Evolutionary conservation across 2,888 invertebrate genomes (phyloP), one percentile per base, ranked within the genome.

Genomic region (Morpho achilles): DNA sequence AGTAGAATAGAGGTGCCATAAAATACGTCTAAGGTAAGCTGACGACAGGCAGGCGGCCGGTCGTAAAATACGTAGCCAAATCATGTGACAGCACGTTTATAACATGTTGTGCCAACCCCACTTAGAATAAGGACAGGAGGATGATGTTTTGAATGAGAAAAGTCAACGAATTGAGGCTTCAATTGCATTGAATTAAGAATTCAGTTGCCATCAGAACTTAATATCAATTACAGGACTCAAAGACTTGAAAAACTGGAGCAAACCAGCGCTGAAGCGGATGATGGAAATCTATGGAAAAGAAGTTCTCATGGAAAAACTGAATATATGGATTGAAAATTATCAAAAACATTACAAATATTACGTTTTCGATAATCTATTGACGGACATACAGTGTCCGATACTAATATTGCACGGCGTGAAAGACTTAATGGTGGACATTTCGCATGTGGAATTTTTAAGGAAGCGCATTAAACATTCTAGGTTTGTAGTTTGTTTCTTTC

Each of bases 221-320:
- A 43, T 9, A 7, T 43, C 9, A 9, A 3, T 64, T 45, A 50
- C 65, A 93, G 93, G 78, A 65, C 92, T 94, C 45, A 80, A 92
- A 50, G 93, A 95, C 75, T 85, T 95, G 3, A 91, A 91, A 56
- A 91, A 91, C 50, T 96, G 96, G 96, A 95, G 95, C 6, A 91
- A 92, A 9, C 90, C 89, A 67, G 95, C 95, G 94, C 91, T 92
- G 61, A 88, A 92, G 7, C 94, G 95, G 0, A 84, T 95, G 77
- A 83, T 94, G 42, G 85, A 92, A 42, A 65, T 94, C 2, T 96
- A 96, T 71, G 95, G 95, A 0, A 91, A 92, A 63, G 90, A 93
- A 56, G 8, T 5, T 10, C 41, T 51, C 51, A 22, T 43, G 16
- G 16, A 23, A n/a, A 51, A 10, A 16, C 42, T 51, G 94, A 85